Conservation (phyloP, 2,888 invertebrate genomes). For the Lepidocyrtoides sp. region DNA sequence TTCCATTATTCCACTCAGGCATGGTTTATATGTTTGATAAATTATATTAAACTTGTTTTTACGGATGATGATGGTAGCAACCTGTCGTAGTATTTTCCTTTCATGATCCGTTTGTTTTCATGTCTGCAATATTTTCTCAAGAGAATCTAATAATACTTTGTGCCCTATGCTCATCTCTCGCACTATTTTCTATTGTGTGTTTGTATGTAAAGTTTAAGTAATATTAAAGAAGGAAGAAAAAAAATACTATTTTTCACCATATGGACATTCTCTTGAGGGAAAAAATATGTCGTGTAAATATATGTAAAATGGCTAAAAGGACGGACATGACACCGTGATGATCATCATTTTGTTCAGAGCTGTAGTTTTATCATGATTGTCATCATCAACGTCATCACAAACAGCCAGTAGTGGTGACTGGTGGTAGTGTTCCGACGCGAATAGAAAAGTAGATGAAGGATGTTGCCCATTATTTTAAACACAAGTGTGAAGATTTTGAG, state of each 20-base stretch:
- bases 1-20: slow-evolving; percentile 19
- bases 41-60: slow-evolving; percentile 60
- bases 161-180: neutral
- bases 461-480: slow-evolving; percentile 72
- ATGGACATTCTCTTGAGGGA: slow-evolving; percentile 17
- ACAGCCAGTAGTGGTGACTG: too few relatives aligned
- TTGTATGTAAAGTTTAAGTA: slow-evolving; percentile 50
- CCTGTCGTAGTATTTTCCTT: slow-evolving; percentile 57
- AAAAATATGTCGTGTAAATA: neutral
- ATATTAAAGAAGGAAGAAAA: slow-evolving; percentile 17
- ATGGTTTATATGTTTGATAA: slow-evolving; percentile 51
- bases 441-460: slow-evolving; percentile 72
- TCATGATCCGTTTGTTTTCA: slow-evolving; percentile 64
- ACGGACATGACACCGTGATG: slow-evolving; percentile 54
- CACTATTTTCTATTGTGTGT: neutral
- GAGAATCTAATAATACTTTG: slow-evolving; percentile 41
- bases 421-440: neutral
- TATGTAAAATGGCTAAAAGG: neutral
- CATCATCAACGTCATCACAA: slow-evolving; percentile 67
- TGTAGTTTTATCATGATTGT: slow-evolving; percentile 49
- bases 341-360: neutral
- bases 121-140: slow-evolving; percentile 68
- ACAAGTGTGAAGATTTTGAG: slow-evolving; percentile 67
- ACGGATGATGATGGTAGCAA: slow-evolving; percentile 51
- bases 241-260: slow-evolving; percentile 65